Conservation (phyloP, 2,888 invertebrate species). For the Lycocerus yunnanus region DNA sequence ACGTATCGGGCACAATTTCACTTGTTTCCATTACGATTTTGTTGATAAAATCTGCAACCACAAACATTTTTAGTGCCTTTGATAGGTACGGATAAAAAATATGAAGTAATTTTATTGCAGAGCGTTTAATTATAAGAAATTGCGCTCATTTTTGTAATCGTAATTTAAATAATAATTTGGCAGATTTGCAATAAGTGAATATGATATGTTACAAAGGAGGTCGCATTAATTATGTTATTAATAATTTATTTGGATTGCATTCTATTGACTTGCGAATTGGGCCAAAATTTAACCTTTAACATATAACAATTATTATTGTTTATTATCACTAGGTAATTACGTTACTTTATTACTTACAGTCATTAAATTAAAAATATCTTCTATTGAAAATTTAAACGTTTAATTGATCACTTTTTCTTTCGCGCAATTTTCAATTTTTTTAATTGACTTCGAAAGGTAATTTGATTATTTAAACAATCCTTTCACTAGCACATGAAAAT, state of each 20-base stretch:
- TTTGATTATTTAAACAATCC: neutral
- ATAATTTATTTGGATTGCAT: constrained; percentile 14
- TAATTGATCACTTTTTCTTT: neutral
- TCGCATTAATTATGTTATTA: constrained; percentile 9
- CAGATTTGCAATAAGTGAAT: neutral
- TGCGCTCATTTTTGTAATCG: neutral
- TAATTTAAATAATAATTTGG: constrained; percentile 4
- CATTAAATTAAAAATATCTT: neutral
- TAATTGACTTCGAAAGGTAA: too few species aligned
- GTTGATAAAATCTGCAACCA: neutral
- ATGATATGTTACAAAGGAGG: constrained; percentile 6
- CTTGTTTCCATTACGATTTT: constrained; percentile 4
- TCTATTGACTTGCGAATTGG: constrained; percentile 15
- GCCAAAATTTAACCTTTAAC: constrained; percentile 12
- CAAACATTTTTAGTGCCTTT: neutral
- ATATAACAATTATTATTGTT: neutral
- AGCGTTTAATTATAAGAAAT: neutral
- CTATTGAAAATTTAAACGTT: neutral
- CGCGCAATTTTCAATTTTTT: neutral
- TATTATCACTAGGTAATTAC: neutral
- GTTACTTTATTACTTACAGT: neutral
- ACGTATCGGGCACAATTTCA: neutral
- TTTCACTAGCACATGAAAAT: neutral
- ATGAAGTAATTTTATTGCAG: neutral
- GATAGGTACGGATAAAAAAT: neutral